Evolutionary conservation across 2,113 vertebrate genomes (phyloP).

Genomic region (Melanerpes aurifrons): DNA sequence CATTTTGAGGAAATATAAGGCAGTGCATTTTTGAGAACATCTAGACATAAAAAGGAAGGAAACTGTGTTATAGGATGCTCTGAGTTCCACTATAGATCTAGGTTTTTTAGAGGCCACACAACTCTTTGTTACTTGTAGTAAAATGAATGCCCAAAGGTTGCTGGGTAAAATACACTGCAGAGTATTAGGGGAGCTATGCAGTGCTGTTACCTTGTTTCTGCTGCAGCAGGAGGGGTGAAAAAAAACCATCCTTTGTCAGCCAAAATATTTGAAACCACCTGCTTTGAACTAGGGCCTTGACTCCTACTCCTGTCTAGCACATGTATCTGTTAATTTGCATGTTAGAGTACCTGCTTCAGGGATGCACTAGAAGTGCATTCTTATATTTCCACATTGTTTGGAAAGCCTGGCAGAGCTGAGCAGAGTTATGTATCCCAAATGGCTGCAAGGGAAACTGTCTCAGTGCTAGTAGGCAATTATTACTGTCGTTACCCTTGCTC

Average conservation of each 20-base stretch:
- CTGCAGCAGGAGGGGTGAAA: neutral
- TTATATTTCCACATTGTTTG: rapidly evolving
- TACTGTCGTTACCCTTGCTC: neutral
- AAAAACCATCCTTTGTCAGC: neutral
- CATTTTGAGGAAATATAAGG: neutral
- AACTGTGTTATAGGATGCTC: neutral
- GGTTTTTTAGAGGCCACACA: neutral
- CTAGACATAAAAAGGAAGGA: neutral
- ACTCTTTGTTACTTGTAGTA: neutral
- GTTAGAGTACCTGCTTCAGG: neutral
- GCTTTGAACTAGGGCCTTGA: neutral
- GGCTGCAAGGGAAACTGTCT: neutral
- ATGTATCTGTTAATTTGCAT: neutral
- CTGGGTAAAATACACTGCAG: neutral
- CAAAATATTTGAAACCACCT: neutral
- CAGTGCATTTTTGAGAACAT: neutral
- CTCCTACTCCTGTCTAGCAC: neutral
- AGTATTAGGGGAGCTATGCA: neutral
- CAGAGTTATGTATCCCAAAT: neutral
- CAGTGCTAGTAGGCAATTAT: neutral
- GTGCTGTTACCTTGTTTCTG: neutral
- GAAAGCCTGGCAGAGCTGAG: neutral
- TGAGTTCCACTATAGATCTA: neutral
- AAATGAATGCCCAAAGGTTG: neutral
- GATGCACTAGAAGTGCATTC: neutral